Base-by-base conservation (phyloP, 2,797 vertebrate species). In the Phoeniculus purpureus region DNA sequence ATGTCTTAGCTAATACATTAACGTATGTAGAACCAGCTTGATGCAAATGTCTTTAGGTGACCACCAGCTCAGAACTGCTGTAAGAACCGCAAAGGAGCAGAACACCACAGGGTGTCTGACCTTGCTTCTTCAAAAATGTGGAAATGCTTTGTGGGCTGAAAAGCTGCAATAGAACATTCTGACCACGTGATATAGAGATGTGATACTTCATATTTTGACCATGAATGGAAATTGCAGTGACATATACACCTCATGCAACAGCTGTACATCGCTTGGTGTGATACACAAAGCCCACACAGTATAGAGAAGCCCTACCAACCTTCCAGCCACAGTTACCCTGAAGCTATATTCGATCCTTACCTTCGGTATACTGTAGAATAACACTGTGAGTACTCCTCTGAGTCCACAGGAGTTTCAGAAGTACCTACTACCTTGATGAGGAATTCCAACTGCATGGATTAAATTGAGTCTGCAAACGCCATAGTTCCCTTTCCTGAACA, bases 11-110 rank as follows among this genome's bases (percentile, higher is more conserved):
- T 55, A 7, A 68, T 66, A 20, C 32, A 40, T 16, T 86, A 55
- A 47, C 29, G 70, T 0, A 0, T 1, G 0, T 43, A 23, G 13
- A 58, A 18, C 1, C 22, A 34, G 43, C 10, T 21, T 18, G 27
- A 76, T 40, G 12, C 4, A 62, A 75, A 45, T 15, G 4, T 34
- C 29, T 93, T 22, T 7, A 50, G 10, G 11, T 60, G 71, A 66
- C 21, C 45, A 81, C 23, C 7, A 62, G 75, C 8, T 22, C 31
- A 62, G 31, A 61, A 59, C 2, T 66, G 7, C 76, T 61, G 37
- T 2, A 68, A 79, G 62, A 91, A 72, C 12, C 43, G 7, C 45
- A 89, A 51, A 68, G 70, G 52, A 81, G 37, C 12, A 54, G 22
- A 25, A 60, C 2, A 0, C 2, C 8, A 4, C 0, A 5, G 26